A percentile compares a stretch with the other conserved stretches of the same genome.
Evolutionary conservation across 2,888 invertebrate genomes (phyloP).

Genomic region (Cantharis flavilabris): DNA sequence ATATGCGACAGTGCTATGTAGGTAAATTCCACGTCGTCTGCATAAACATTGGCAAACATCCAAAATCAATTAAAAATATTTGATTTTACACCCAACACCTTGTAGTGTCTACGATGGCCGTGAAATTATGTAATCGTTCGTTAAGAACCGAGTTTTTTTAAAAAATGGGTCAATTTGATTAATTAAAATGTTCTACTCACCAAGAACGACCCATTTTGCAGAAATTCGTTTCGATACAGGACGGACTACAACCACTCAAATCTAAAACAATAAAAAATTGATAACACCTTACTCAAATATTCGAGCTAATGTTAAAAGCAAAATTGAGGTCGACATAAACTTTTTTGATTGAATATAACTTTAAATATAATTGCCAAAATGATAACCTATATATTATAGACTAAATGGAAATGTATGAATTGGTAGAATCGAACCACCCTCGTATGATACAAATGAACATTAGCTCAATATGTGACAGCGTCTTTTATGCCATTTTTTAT

Average conservation of each 20-base stretch:
- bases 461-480: background rate
- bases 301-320: background rate
- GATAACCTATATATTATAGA: too few relatives aligned
- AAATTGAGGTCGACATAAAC: background rate
- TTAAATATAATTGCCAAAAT: too few relatives aligned
- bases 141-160: background rate
- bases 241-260: conserved; percentile 19
- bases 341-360: too few relatives aligned
- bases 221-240: conserved; percentile 16
- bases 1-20: conserved; percentile 9
- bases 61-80: conserved; percentile 21
- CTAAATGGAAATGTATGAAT: background rate
- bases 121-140: conserved; percentile 20
- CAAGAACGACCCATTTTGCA: conserved; percentile 28
- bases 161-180: background rate
- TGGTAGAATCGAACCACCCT: background rate
- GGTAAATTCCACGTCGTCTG: conserved; percentile 28
- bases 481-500: background rate
- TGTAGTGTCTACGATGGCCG: conserved; percentile 17
- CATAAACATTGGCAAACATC: conserved; percentile 26
- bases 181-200: conserved; percentile 15
- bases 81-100: conserved; percentile 12
- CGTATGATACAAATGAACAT: background rate
- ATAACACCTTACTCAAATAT: background rate
- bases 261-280: conserved; percentile 16